Evolutionary conservation across 2,888 invertebrate species (phyloP), one percentile per base, ranked within the genome.

Genomic region (Yponomeuta cagnagella): DNA sequence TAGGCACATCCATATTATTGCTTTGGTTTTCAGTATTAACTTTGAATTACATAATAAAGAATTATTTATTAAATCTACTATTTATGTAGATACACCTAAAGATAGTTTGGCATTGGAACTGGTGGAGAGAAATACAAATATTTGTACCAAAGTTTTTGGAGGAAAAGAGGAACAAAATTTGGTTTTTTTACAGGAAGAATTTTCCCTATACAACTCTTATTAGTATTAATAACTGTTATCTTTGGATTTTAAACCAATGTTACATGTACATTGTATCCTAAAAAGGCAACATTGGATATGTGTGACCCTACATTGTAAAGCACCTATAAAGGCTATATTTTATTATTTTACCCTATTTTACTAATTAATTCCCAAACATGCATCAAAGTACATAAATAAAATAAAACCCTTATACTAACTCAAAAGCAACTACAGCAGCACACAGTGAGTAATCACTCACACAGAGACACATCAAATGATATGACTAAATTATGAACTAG

Each of bases 261-360:
- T 72, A 70, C 79, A 58, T 58, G 52, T 58, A 58, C 52, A 58
- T 88, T 87, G 87, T 89, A 89, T 89, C 15, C 88, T 90, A 89
- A 86, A 79, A 92, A 93, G 92, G 92, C 93, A 92, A 90, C 91
- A 86, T 89, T 87, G 86, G 85, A 92, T 90, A 91, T 91, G 89
- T 87, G 84, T 86, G 81, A 88, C 82, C 82, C 85, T 86, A 88
- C 52, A 58, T 81, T 83, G 79, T 89, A 91, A 79, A 91, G 93
- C 93, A 93, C 93, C 93, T 88, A 82, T 79, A 78, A 85, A 88
- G 86, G 88, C 85, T 86, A 87, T 66, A 23, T 23, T 23, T 23
- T 23, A 23, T 23, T 23, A 23, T 23, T 23, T 23, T 23, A 63
- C 52, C 78, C 85, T 86, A 86, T 81, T 80, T 84, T 74, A 80